Conservation (phyloP, 2,797 vertebrate genomes). For the Odontamblyopus rebecca region DNA sequence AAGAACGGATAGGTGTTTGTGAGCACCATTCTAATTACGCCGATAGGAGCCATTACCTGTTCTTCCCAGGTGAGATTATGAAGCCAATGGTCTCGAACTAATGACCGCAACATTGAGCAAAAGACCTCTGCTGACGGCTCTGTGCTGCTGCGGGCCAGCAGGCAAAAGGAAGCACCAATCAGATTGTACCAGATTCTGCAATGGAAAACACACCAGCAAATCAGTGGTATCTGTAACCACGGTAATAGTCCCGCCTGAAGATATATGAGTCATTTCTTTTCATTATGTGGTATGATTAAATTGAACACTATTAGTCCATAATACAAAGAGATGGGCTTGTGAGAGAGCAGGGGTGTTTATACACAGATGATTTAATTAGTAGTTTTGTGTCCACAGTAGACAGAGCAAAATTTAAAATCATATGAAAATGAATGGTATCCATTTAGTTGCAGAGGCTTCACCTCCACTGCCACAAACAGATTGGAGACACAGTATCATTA, state of each 20-base stretch:
- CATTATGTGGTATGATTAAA: conserved; percentile 15
- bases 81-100: conserved; percentile 77
- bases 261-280: conserved; percentile 17
- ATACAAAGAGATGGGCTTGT: neutral
- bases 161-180: conserved; percentile 38
- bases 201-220: conserved; percentile 22
- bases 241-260: neutral
- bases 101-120: conserved; percentile 73
- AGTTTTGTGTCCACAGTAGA: neutral
- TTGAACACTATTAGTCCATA: conserved; percentile 10
- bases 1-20: conserved; percentile 69
- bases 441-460: conserved; percentile 7
- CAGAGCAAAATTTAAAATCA: neutral
- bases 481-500: neutral
- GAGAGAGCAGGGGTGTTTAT: conserved; percentile 3
- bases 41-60: conserved; percentile 76
- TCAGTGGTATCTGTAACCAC: conserved; percentile 18
- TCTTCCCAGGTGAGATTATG: conserved; percentile 78
- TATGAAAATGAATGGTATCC: conserved; percentile 1
- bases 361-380: conserved; percentile 7
- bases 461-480: conserved; percentile 4
- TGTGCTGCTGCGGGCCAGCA: conserved; percentile 29
- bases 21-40: conserved; percentile 65
- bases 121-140: conserved; percentile 48
- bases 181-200: conserved; percentile 23